Conservation (phyloP, 1,140 invertebrate species). For the Carcinoscorpius rotundicauda region DNA sequence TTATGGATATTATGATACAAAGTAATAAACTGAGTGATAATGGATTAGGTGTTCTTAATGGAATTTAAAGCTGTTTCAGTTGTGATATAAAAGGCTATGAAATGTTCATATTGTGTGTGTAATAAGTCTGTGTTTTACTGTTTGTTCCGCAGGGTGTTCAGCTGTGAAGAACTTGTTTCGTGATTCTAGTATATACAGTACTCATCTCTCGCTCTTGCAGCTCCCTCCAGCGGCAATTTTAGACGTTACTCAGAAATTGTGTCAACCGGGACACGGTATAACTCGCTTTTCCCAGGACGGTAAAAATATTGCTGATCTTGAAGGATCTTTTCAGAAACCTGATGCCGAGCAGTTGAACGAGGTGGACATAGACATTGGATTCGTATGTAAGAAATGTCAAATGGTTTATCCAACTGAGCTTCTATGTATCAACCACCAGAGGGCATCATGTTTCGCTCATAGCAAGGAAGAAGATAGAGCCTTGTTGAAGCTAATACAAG, state of each 20-base stretch:
- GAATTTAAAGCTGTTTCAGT: too few species aligned
- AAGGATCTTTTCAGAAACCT: conserved; percentile 26
- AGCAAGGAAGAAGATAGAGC: conserved; percentile 38
- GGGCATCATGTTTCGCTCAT: conserved; percentile 45
- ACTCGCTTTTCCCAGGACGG: conserved; percentile 40
- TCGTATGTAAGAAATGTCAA: conserved; percentile 73
- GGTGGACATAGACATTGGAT: conserved; percentile 60
- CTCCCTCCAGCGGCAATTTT: conserved; percentile 38
- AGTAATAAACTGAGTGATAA: too few species aligned
- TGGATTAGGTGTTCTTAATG: too few species aligned
- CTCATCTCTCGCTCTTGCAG: conserved; percentile 39
- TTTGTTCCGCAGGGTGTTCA: conserved; percentile 8
- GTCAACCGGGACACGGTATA: conserved; percentile 33
- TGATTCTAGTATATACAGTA: conserved; percentile 37
- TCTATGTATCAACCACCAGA: conserved; percentile 57
- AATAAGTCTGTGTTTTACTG: not conserved
- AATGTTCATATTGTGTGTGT: too few species aligned
- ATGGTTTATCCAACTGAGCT: conserved; percentile 61
- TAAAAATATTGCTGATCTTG: conserved; percentile 32
- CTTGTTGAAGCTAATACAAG: conserved; percentile 36
- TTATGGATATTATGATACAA: too few species aligned
- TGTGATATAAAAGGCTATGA: too few species aligned
- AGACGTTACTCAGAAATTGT: conserved; percentile 35
- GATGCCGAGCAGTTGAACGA: conserved; percentile 37
- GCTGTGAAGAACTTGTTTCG: conserved; percentile 21